Evolutionary conservation across 2,888 invertebrate species (phyloP).

Genomic region (Liopterus haemorrhoidalis): DNA sequence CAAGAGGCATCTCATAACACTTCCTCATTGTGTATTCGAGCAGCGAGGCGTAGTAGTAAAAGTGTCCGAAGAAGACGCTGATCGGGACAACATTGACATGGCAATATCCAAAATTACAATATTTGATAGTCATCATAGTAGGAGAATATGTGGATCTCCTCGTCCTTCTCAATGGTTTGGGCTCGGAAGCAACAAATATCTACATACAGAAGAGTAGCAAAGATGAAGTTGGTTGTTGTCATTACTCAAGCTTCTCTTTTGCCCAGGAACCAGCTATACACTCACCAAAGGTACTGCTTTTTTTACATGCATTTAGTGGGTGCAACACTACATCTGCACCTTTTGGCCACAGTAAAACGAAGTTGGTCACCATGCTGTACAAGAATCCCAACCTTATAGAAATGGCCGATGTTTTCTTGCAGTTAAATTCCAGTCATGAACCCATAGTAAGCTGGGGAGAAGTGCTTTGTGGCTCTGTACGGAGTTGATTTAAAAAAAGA

Average conservation of each 20-base stretch:
- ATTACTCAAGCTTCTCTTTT: neutral
- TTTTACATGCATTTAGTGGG: slow-evolving; percentile 1
- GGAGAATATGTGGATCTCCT: too few relatives aligned
- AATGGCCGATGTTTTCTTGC: too few relatives aligned
- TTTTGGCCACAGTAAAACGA: neutral
- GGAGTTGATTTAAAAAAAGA: too few relatives aligned
- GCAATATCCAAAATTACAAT: neutral
- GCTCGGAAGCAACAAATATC: slow-evolving; percentile 1
- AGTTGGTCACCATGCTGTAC: neutral
- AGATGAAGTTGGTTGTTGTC: neutral
- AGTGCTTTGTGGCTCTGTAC: too few relatives aligned
- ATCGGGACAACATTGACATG: slow-evolving; percentile 3
- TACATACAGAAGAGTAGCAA: neutral
- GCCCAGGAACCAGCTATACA: neutral
- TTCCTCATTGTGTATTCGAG: neutral
- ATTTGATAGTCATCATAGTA: neutral
- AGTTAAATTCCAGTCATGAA: neutral
- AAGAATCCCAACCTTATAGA: slow-evolving; percentile 1
- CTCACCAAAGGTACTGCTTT: neutral
- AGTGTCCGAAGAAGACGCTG: slow-evolving; percentile 2
- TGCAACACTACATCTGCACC: slow-evolving; percentile 2
- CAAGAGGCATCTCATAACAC: slow-evolving; percentile 4
- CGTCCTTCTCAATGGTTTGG: slow-evolving; percentile 2
- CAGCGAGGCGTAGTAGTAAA: slow-evolving; percentile 2
- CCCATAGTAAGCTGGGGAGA: slow-evolving; percentile 3